Evolutionary conservation across 2,888 invertebrate genomes (phyloP).

Genomic region (Liopterus haemorrhoidalis): DNA sequence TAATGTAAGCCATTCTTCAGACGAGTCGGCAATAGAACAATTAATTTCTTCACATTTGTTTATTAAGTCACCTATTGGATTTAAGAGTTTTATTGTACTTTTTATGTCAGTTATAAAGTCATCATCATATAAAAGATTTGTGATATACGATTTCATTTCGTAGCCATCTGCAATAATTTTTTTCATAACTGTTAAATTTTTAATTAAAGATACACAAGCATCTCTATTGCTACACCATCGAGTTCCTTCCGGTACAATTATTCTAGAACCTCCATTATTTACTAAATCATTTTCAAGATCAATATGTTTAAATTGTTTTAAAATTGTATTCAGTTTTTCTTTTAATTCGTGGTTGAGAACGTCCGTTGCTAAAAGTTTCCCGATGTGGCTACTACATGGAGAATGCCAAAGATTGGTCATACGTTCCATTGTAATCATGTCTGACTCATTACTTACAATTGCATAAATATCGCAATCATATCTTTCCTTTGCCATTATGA

Average conservation of each 20-base stretch:
- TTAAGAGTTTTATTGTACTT: constrained; percentile 1
- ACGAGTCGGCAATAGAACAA: too few relatives aligned
- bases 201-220: constrained; percentile 6
- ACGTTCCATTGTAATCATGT: constrained; percentile 10
- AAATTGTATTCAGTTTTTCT: constrained; percentile 8
- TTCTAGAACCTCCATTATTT: neutral
- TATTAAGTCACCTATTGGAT: constrained; percentile 5
- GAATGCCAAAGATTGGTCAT: constrained; percentile 8
- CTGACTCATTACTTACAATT: constrained; percentile 9
- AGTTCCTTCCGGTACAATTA: neutral
- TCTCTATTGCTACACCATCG: constrained; percentile 4
- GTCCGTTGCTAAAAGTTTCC: constrained; percentile 5
- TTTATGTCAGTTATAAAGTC: constrained; percentile 4
- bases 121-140: constrained; percentile 8
- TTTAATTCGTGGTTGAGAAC: constrained; percentile 5
- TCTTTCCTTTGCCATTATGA: constrained; percentile 12
- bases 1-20: too few relatives aligned
- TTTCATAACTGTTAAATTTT: constrained; percentile 13
- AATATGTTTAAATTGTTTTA: constrained; percentile 15
- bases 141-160: constrained; percentile 3
- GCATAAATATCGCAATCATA: constrained; percentile 15
- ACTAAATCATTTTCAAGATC: constrained; percentile 13
- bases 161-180: constrained; percentile 10
- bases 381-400: constrained; percentile 12
- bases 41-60: constrained; percentile 4